Evolutionary conservation across 2,888 invertebrate genomes (phyloP), one percentile per base, ranked within the genome.

Genomic region (Leptopterna dolabrata): DNA sequence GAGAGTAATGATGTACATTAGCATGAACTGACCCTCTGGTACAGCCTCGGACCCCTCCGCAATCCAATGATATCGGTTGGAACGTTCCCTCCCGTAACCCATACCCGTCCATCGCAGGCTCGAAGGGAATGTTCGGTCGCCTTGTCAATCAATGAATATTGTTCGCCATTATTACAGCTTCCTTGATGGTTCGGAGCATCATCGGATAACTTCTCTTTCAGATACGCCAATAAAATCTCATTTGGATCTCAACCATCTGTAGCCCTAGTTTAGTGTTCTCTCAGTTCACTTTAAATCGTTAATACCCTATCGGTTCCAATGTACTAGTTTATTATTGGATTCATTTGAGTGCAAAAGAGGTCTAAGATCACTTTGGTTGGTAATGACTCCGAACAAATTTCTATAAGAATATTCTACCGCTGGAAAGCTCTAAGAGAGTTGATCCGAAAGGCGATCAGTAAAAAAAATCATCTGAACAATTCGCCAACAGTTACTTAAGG

Each of bases 111-210:
- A 24, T 19, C 24, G 63, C 24, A 63, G 9, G 7, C 6, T 27
- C 1, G 19, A 24, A 16, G 63, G 63, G 63, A 19, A 24, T 11
- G 63, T 63, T 63, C 9, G 63, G 24, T 27, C 63, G 24, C 24
- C 63, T 63, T 63, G 63, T 63, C 63, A 63, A 63, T 63, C 63
- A 63, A 63, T 63, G 63, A 63, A 63, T 63, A 63, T 63, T 63
- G 63, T 63, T 63, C 63, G 4, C 24, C 24, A 63, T 63, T 27
- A 63, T 63, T 27, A 63, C 19, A 63, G 19, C 63, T 19, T 24
- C n/a, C 16, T 13, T 9, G 63, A 24, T 63, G 63, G 63, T 27
- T 24, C 6, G 24, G 0, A 27, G 63, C 63, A 63, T 19, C 63
- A 24, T 2, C 63, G 13, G 24, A 63, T 13, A 63, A 63, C 24